Conservation (phyloP, 1,140 invertebrate genomes). For the Hyles euphorbiae region DNA sequence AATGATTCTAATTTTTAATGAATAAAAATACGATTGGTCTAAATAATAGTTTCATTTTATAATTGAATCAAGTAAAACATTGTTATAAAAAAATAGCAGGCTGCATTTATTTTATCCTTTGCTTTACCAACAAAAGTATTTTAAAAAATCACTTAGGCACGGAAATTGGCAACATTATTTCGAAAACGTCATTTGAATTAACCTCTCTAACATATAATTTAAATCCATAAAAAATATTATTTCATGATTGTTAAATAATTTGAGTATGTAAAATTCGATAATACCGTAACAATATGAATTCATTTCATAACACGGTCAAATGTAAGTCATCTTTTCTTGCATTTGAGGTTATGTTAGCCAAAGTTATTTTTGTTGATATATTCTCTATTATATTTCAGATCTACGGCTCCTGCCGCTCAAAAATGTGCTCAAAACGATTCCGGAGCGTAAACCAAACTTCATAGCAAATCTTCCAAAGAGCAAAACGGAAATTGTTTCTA, state of each 20-base stretch:
- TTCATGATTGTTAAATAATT: background rate
- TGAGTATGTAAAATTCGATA: conserved; percentile 5
- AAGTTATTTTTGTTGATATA: background rate
- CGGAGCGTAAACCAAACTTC: conserved; percentile 41
- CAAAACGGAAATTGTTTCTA: conserved; percentile 24
- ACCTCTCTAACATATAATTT: background rate
- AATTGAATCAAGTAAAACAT: too few relatives aligned
- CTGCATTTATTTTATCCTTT: too few relatives aligned
- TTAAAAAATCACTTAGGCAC: background rate
- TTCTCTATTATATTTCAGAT: conserved; percentile 41
- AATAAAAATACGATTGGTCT: background rate
- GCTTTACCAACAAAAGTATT: background rate
- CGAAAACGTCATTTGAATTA: background rate
- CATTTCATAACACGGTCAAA: conserved; percentile 49
- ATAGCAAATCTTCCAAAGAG: conserved; percentile 31
- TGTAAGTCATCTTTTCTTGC: conserved; percentile 36
- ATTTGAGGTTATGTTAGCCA: conserved; percentile 40
- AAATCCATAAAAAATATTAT: background rate
- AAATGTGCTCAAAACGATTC: conserved; percentile 44
- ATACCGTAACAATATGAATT: conserved; percentile 40
- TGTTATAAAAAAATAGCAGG: too few relatives aligned
- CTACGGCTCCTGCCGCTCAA: conserved; percentile 52
- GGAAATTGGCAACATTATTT: background rate
- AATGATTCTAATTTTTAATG: background rate
- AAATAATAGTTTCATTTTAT: too few relatives aligned